These are phyloP conservation scores for Scaptomyza reducta DNA, from an alignment of 2,888 invertebrate species.

Conservation along the genomic window DNA sequence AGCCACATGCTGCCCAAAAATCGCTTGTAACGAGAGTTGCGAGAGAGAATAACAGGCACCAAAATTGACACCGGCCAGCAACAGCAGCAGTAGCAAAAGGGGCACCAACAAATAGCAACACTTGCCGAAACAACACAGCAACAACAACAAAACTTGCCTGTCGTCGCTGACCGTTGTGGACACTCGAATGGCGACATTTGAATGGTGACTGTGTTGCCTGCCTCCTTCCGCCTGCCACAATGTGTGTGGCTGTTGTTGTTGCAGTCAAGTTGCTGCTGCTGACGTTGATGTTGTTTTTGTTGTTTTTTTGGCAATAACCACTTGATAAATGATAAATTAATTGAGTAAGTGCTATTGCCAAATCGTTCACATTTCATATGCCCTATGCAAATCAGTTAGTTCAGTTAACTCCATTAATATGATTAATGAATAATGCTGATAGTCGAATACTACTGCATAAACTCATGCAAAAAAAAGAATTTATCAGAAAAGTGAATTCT, in stretches of 20 bases:
- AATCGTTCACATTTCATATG: slow-evolving; percentile 44
- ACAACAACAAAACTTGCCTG: slow-evolving; percentile 43
- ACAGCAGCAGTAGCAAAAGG: slow-evolving; percentile 35
- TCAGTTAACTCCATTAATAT: slow-evolving; percentile 14
- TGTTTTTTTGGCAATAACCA: slow-evolving; percentile 62
- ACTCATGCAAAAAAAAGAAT: too few species aligned
- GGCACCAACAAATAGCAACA: slow-evolving; percentile 36
- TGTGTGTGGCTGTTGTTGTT: slow-evolving; percentile 12
- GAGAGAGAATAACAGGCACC: slow-evolving; percentile 47
- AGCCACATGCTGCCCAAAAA: slow-evolving; percentile 10
- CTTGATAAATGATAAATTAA: slow-evolving; percentile 80
- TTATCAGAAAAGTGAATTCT: too few species aligned
- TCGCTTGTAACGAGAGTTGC: slow-evolving; percentile 58
- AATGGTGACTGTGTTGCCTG: slow-evolving; percentile 51
- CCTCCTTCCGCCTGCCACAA: slow-evolving; percentile 32
- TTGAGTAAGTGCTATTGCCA: slow-evolving; percentile 70
- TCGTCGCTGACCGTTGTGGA: slow-evolving; percentile 59
- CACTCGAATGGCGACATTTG: slow-evolving; percentile 67
- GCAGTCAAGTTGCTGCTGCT: slow-evolving; percentile 16
- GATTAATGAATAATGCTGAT: slow-evolving; percentile 14
- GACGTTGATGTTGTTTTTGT: slow-evolving; percentile 24
- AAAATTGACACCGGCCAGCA: slow-evolving; percentile 61
- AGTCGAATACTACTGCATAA: not conserved
- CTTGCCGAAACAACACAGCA: slow-evolving; percentile 20
- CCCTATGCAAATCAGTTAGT: slow-evolving; percentile 49